Evolutionary conservation across 2,888 invertebrate genomes (phyloP).

Genomic region (Drosophila melanosoma): DNA sequence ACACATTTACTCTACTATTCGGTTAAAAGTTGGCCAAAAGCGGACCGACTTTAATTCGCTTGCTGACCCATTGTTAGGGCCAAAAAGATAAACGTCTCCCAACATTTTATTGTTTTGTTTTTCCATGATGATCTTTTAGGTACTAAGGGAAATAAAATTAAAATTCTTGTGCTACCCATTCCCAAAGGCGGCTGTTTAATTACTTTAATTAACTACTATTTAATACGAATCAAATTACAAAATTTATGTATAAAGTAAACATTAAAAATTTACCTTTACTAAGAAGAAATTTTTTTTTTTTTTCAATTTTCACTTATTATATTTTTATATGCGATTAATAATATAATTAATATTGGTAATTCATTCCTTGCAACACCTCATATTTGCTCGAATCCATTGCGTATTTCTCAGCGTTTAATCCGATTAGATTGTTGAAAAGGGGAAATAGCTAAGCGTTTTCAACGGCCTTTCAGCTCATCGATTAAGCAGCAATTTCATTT

Average conservation of each 20-base stretch:
- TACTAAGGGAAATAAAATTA: neutral
- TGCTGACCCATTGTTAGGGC: constrained; percentile 26
- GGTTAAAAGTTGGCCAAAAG: constrained; percentile 38
- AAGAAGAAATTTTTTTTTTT: too few species aligned
- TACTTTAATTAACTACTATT: neutral
- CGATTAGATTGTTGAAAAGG: neutral
- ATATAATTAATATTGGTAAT: neutral
- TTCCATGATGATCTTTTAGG: constrained; percentile 29
- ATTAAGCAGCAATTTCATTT: constrained; percentile 23
- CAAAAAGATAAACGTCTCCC: constrained; percentile 44
- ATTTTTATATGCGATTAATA: neutral
- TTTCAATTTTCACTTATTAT: too few species aligned
- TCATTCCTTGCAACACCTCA: neutral
- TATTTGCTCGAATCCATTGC: neutral
- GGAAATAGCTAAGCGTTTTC: constrained; percentile 22
- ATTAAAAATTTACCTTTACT: neutral
- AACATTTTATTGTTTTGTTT: constrained; percentile 19
- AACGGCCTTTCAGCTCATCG: constrained; percentile 1
- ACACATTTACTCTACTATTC: constrained; percentile 44
- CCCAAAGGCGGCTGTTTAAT: neutral
- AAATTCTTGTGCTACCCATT: constrained; percentile 3
- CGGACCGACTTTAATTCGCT: constrained; percentile 38
- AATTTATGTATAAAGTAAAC: neutral
- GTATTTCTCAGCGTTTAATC: neutral
- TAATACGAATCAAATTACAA: neutral